Base-by-base conservation (phyloP, 2,888 invertebrate species). In the Synergus laeviventris region DNA sequence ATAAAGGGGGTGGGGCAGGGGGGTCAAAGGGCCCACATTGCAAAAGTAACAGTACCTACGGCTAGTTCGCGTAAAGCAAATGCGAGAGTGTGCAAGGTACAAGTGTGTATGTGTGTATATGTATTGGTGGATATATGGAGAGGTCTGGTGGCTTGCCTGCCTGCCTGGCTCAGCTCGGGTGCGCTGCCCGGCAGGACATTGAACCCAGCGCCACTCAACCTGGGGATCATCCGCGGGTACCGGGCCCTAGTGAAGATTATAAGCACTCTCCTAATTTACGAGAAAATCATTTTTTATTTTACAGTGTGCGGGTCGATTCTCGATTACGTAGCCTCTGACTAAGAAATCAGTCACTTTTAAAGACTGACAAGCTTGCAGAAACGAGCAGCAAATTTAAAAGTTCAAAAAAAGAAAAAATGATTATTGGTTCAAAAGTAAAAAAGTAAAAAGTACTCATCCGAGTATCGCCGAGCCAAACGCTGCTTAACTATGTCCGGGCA, bases 131-230 rank as follows among this genome's bases (percentile, higher is more conserved):
- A 5, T 31, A 31, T 31, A 82, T 78, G 74, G 81, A 82, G 84
- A 83, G 82, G 84, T 85, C 85, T 84, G 85, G 84, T 85, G 85
- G 85, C 83, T 80, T 84, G 84, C 73, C 31, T 75, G 80, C 83
- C 82, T 78, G 80, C 73, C 66, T 77, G 79, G 75, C 81, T 81
- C 83, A 84, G 82, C 84, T 88, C 88, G 90, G 88, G 91, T 89
- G 90, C 90, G 90, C 90, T 90, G 90, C 89, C 89, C 90, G 90
- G 79, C 88, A 90, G 90, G 89, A 89, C 90, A 85, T 90, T 91
- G 90, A 90, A 90, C 90, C 85, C 90, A 89, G 90, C 89, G 89
- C 90, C 88, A 89, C 91, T 91, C 90, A 90, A 90, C 90, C 89
- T 90, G 90, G 89, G 90, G 89, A 89, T 88, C 88, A 87, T 88